Conservation (phyloP, 2,113 vertebrate genomes). For the Oxyruncus cristatus region DNA sequence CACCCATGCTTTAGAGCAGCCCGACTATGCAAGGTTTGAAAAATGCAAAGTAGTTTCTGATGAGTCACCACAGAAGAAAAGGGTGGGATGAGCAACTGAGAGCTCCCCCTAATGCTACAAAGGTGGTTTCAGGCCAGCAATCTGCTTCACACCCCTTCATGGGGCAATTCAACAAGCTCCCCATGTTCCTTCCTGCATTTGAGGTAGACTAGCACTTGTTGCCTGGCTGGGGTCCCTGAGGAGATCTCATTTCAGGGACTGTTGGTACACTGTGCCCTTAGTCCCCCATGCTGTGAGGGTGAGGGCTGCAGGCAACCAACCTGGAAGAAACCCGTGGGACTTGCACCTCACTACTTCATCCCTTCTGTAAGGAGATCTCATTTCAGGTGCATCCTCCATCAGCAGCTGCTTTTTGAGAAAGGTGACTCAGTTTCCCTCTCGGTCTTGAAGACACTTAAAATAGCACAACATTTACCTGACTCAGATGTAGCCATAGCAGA, state of each 20-base stretch:
- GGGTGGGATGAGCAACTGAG: background rate
- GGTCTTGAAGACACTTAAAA: background rate
- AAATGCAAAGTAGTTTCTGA: background rate
- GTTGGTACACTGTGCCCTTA: background rate
- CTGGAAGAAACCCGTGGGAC: background rate
- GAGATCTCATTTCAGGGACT: background rate
- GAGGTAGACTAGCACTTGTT: background rate
- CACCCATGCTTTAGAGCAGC: background rate
- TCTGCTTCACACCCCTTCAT: fast-evolving
- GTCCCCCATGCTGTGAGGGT: fast-evolving
- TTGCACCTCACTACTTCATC: background rate
- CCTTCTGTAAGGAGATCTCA: background rate
- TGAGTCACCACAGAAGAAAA: background rate
- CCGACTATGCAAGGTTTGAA: background rate
- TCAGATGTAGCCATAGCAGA: background rate
- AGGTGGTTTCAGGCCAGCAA: background rate
- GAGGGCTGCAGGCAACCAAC: fast-evolving
- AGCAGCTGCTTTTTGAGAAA: background rate
- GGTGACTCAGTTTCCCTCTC: background rate
- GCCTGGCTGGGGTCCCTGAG: background rate
- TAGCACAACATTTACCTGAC: background rate
- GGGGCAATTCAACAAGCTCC: background rate
- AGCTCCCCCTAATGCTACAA: background rate
- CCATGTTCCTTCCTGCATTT: fast-evolving
- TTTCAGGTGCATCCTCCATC: background rate